phyloP scores from a whole-genome alignment of 2,113 vertebrate species.

The Anguilla japonica region DNA sequence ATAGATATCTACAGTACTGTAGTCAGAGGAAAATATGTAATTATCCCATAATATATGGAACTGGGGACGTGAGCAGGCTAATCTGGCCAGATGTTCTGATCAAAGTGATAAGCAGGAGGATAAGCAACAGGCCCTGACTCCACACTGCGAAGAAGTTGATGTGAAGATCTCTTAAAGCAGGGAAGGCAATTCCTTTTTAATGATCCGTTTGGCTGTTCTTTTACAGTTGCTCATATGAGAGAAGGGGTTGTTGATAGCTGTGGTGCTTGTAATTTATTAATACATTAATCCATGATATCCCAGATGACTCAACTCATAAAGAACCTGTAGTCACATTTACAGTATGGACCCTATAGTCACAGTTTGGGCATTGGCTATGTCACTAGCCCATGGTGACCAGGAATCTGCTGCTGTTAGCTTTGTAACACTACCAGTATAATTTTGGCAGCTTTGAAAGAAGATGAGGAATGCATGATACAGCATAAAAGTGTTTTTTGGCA shows the following conservation, averaged over 20 bases:
- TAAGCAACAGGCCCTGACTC: background rate
- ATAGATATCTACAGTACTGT: constrained; percentile 9
- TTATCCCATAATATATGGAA: background rate
- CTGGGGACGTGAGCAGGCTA: background rate
- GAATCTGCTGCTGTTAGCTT: background rate
- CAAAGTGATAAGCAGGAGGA: background rate
- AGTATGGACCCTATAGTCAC: background rate
- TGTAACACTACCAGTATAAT: background rate
- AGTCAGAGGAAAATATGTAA: constrained; percentile 11
- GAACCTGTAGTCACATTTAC: no score
- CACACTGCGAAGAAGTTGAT: background rate
- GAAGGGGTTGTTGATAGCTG: background rate
- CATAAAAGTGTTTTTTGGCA: no score
- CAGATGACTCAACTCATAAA: no score
- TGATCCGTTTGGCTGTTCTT: background rate
- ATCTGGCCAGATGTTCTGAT: background rate
- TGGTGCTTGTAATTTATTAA: background rate
- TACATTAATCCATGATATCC: no score
- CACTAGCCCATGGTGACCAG: background rate
- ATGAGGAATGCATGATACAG: no score
- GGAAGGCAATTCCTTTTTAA: background rate
- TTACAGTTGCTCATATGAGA: background rate
- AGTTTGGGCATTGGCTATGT: background rate
- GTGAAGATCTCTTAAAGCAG: background rate
- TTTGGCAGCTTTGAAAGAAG: no score